Evolutionary conservation across 2,888 invertebrate genomes (phyloP).

Genomic region (Phrixothrix hirtus): DNA sequence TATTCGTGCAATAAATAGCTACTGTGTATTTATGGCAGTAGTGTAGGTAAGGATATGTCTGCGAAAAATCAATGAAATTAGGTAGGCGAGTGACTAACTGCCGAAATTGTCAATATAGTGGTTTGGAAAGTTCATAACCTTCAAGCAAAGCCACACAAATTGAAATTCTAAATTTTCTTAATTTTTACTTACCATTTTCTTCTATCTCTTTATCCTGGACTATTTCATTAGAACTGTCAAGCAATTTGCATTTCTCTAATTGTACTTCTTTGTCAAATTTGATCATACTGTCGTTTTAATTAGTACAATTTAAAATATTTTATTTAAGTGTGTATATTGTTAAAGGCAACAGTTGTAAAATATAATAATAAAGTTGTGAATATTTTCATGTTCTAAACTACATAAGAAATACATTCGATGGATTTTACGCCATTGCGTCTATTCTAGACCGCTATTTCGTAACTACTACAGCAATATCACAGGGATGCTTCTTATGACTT

Average conservation of each 20-base stretch:
- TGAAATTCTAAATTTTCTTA: no score
- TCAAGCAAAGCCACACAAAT: not conserved
- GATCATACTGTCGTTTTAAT: constrained; percentile 36
- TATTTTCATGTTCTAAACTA: not conserved
- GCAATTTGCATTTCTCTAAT: constrained; percentile 42
- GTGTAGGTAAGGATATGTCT: no score
- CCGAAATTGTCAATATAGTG: not conserved
- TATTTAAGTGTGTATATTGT: not conserved
- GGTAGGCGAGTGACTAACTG: no score
- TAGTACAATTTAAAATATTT: no score
- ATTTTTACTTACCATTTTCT: constrained; percentile 1
- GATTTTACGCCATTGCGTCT: constrained; percentile 27
- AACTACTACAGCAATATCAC: constrained; percentile 26
- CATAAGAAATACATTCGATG: not conserved
- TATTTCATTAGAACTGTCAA: constrained; percentile 46
- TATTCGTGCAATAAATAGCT: not conserved
- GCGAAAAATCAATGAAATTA: no score
- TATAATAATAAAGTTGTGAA: constrained; percentile 2
- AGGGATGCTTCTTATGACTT: constrained; percentile 33
- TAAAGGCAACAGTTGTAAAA: not conserved
- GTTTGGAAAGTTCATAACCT: not conserved
- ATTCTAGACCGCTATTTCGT: constrained; percentile 24
- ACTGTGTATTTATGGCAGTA: no score
- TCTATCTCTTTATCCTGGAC: constrained; percentile 39
- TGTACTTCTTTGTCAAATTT: constrained; percentile 43